These are phyloP conservation scores for Scolopax mira DNA, from an alignment of 2,113 vertebrate species.

Conservation along the genomic window DNA sequence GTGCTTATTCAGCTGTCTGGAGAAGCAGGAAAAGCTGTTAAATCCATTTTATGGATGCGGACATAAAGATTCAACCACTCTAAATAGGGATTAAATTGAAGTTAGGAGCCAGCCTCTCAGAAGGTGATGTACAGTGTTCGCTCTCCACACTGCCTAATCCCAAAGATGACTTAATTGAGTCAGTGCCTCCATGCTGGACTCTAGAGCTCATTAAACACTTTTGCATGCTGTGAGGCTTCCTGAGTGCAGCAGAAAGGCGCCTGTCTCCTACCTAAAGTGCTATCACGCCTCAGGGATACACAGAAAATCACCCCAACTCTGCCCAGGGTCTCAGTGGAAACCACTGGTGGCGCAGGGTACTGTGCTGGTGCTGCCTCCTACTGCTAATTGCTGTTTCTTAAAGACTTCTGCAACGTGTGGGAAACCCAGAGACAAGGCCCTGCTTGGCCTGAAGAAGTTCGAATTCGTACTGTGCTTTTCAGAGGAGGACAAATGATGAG, in stretches of 20 bases:
- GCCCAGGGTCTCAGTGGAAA: not conserved
- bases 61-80: conserved; percentile 20
- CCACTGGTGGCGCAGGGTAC: not conserved
- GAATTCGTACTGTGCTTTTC: not conserved
- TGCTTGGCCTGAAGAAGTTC: not conserved
- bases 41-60: conserved; percentile 31
- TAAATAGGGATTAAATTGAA: conserved; percentile 31
- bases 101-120: not conserved
- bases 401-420: not conserved
- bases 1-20: not conserved
- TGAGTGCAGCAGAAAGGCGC: not conserved
- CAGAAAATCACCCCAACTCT: not conserved
- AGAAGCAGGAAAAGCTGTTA: conserved; percentile 29
- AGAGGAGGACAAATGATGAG: not conserved
- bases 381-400: not conserved
- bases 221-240: not conserved
- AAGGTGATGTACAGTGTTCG: not conserved
- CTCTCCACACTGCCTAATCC: not conserved
- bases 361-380: not conserved
- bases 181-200: not conserved
- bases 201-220: not conserved
- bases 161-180: not conserved
- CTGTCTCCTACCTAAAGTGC: not conserved
- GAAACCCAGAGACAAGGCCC: not conserved
- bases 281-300: not conserved